These are phyloP conservation scores for Oryzaephilus surinamensis DNA, from an alignment of 1,140 invertebrate genomes.

Conservation along the genomic window DNA sequence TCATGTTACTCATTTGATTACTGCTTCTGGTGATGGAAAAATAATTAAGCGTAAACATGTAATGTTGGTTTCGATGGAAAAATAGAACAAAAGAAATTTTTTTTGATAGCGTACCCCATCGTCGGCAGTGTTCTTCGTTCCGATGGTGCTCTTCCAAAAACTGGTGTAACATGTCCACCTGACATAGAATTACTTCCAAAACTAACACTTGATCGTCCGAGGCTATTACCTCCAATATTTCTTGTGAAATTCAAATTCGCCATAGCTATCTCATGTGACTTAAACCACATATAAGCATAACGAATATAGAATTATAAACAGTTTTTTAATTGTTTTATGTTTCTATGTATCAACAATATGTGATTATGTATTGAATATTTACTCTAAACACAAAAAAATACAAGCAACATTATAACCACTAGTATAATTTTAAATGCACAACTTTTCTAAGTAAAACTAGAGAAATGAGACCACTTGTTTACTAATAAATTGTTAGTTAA, in stretches of 20 bases:
- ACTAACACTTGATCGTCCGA: conserved; percentile 49
- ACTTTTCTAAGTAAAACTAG: conserved; percentile 12
- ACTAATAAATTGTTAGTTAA: too few relatives aligned
- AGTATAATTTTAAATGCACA: conserved; percentile 22
- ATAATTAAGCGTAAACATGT: conserved; percentile 1
- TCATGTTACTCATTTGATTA: conserved; percentile 52
- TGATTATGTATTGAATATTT: background rate
- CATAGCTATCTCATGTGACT: conserved; percentile 35
- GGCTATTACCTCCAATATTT: conserved; percentile 41
- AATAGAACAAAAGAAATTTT: conserved; percentile 7
- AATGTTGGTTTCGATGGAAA: background rate
- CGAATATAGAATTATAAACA: conserved; percentile 15
- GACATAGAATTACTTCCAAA: conserved; percentile 47
- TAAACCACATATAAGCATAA: conserved; percentile 28
- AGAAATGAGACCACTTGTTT: conserved; percentile 11
- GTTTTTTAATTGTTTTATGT: background rate
- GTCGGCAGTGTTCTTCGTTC: conserved; percentile 66
- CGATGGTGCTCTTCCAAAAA: conserved; percentile 64
- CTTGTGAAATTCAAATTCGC: conserved; percentile 43
- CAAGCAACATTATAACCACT: conserved; percentile 27
- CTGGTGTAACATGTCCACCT: conserved; percentile 62
- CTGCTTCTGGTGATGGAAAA: conserved; percentile 39
- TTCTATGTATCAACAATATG: conserved; percentile 3
- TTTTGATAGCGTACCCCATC: conserved; percentile 39
- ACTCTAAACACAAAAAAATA: conserved; percentile 31